Conservation (phyloP, 2,113 vertebrate genomes). For the Actinemys pallida region DNA sequence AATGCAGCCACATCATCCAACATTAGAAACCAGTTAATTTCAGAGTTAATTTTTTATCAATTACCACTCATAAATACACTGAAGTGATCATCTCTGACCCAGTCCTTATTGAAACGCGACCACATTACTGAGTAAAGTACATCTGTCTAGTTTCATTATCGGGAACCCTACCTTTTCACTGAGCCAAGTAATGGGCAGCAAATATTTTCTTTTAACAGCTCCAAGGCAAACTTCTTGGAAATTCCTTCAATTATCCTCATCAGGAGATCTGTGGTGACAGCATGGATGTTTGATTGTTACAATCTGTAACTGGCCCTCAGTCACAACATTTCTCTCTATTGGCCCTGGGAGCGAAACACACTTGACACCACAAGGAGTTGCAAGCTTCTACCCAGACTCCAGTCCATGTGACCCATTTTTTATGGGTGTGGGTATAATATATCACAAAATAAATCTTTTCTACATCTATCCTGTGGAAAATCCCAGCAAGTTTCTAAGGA, state of each 20-base stretch:
- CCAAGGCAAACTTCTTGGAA: background rate
- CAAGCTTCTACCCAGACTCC: fast-evolving
- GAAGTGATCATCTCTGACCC: background rate
- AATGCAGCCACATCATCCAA: background rate
- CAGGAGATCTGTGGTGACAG: background rate
- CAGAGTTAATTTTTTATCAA: conserved; percentile 31
- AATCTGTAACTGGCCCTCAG: background rate
- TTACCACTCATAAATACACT: background rate
- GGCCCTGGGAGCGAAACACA: background rate
- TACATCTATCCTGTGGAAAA: background rate
- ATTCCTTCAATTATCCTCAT: background rate
- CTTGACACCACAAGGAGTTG: background rate
- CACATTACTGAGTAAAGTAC: background rate
- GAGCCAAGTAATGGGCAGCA: background rate
- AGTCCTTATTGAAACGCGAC: background rate
- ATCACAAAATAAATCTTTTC: background rate
- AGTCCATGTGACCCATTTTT: background rate
- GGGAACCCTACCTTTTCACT: background rate
- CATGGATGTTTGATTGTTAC: background rate
- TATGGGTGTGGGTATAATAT: background rate
- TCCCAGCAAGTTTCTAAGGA: background rate
- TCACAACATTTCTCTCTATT: background rate
- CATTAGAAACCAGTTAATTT: conserved; percentile 12
- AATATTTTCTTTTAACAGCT: conserved; percentile 1
- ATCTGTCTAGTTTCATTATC: background rate